These are phyloP conservation scores for Seriola quinqueradiata DNA, from an alignment of 2,113 vertebrate species.

Conservation along the genomic window DNA sequence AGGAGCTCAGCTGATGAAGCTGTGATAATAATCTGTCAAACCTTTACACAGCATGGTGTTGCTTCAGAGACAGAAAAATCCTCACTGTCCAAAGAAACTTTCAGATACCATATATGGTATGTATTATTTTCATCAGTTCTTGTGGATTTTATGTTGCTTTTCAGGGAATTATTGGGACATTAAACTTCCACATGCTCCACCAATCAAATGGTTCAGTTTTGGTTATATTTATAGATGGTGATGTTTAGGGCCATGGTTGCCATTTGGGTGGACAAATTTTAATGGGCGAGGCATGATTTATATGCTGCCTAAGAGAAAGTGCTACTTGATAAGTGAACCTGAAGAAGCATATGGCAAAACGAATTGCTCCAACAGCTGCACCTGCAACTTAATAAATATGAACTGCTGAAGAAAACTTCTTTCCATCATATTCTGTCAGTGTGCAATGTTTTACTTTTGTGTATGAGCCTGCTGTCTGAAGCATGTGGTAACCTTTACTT, in stretches of 20 bases:
- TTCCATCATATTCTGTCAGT: neutral
- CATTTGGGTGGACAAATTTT: neutral
- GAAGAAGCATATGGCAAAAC: neutral
- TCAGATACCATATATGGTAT: neutral
- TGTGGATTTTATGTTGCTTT: neutral
- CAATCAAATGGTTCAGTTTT: neutral
- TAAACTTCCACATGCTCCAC: neutral
- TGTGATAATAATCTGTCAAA: neutral
- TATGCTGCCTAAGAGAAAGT: neutral
- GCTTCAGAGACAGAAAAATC: neutral
- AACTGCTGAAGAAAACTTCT: neutral
- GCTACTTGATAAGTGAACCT: neutral
- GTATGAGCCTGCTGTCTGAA: neutral
- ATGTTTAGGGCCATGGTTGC: conserved; percentile 1
- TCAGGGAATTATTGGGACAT: neutral
- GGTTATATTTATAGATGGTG: conserved; percentile 4
- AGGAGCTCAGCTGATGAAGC: neutral
- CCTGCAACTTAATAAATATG: neutral
- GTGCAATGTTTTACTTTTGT: neutral
- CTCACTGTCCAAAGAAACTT: neutral
- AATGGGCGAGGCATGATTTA: neutral
- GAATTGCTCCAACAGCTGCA: neutral
- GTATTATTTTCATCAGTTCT: neutral
- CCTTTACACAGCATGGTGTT: neutral
- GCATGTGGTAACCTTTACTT: neutral